Evolutionary conservation across 2,888 invertebrate species (phyloP), one percentile per base, ranked within the genome.

Genomic region (Sthenelais limicola): DNA sequence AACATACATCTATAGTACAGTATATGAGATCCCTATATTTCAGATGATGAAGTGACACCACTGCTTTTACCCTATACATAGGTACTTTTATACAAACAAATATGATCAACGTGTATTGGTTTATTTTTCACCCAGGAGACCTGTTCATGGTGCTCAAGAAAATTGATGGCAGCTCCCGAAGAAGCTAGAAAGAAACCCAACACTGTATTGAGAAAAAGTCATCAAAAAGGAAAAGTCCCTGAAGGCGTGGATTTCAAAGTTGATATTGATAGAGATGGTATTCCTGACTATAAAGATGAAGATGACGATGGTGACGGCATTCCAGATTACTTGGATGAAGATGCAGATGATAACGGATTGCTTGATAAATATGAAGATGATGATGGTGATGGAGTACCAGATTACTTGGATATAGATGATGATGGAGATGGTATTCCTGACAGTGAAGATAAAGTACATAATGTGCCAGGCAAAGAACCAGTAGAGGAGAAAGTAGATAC

Each of bases 341-440:
- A 82, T 78, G 81, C 79, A n/a, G 82, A 84, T 74, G 84, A 83
- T 15, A 75, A 76, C 47, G 77, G 76, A 18, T 78, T 80, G 7
- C 80, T 80, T 38, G 73, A 73, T 66, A 35, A 69, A 15, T 21
- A 56, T 21, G 71, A 54, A 47, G 75, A 80, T 54, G 84, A 82
- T 56, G 71, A 71, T 70, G 77, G 73, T 24, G 79, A 79, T 49
- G 79, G 79, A 35, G 73, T 78, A 33, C 83, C 83, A 24, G 83
- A 84, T 71, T 38, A 81, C 51, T 28, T 67, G 1, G 84, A 86
- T 56, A 54, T 78, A 15, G 83, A 85, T 74, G 78, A 75, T 68
- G 83, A 85, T 76, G 79, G 76, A 4, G 82, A 85, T 71, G 83
- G 84, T 33, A 81, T 85, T 43, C 81, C 80, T 12, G 82, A 83